A percentile compares a stretch with the other conserved stretches of the same genome.
These are phyloP conservation scores for Drosophila mettleri DNA, from an alignment of 2,888 invertebrate species.

Conservation along the genomic window DNA sequence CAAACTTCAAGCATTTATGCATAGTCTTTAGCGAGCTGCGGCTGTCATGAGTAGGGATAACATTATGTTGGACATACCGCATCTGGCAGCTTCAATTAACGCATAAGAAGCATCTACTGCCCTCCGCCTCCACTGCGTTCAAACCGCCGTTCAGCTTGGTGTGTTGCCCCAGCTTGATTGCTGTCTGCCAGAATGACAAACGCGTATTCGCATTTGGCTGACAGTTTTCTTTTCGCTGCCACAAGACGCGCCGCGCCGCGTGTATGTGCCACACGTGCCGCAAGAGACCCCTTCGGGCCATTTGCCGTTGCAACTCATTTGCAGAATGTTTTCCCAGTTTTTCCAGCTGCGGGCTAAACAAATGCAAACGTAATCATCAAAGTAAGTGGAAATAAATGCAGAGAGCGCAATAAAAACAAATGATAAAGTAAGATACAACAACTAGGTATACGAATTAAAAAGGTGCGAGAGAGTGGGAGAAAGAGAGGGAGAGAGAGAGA, in stretches of 20 bases:
- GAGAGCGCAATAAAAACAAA: conserved; percentile 56
- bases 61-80: conserved; percentile 36
- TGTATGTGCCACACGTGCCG: conserved; percentile 65
- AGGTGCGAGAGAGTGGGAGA: neutral
- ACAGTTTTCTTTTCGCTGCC: conserved; percentile 49
- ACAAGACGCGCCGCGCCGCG: conserved; percentile 44
- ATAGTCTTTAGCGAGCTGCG: neutral
- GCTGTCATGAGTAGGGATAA: conserved; percentile 25
- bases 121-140: conserved; percentile 4
- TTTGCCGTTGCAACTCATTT: conserved; percentile 51
- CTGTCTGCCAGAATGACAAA: conserved; percentile 59
- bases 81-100: conserved; percentile 60
- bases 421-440: conserved; percentile 41
- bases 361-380: conserved; percentile 68
- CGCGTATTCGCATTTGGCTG: conserved; percentile 55
- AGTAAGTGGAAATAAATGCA: conserved; percentile 69
- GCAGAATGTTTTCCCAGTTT: conserved; percentile 48
- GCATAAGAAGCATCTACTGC: conserved; percentile 27
- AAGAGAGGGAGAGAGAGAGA: neutral
- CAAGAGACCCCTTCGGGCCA: conserved; percentile 47
- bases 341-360: conserved; percentile 58
- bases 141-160: neutral
- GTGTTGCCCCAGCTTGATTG: conserved; percentile 48
- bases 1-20: conserved; percentile 3
- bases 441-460: neutral